Percentiles rank a stretch among this genome's conserved stretches.
These are phyloP conservation scores for Caiman crocodilus DNA, from an alignment of 2,797 vertebrate genomes.

Conservation along the genomic window DNA sequence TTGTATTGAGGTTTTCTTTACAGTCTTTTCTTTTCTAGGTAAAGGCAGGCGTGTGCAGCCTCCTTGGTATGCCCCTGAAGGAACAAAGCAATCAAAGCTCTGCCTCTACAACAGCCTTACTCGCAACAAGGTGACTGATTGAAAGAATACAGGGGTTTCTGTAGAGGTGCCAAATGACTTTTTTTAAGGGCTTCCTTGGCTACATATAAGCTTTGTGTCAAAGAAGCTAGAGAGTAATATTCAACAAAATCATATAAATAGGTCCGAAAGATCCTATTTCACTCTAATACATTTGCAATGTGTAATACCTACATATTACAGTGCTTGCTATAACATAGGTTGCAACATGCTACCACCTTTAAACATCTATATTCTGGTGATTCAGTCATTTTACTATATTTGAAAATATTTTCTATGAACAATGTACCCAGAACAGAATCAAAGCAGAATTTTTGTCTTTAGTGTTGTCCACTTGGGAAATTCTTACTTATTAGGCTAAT, in stretches of 20 bases:
- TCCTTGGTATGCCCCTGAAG: constrained; percentile 87
- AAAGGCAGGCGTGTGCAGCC: constrained; percentile 90
- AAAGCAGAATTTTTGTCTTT: background rate
- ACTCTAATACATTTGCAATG: background rate
- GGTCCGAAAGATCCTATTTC: rapidly evolving
- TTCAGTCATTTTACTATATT: rapidly evolving
- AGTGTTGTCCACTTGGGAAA: background rate
- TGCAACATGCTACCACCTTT: background rate
- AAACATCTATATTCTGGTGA: background rate
- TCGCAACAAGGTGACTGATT: constrained; percentile 87
- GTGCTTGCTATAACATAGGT: too few relatives aligned
- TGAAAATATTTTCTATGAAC: background rate
- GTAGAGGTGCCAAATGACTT: background rate
- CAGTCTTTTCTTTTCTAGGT: constrained; percentile 75
- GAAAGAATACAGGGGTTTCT: background rate
- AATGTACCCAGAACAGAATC: background rate
- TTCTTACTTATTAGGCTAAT: rapidly evolving
- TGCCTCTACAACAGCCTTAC: constrained; percentile 97
- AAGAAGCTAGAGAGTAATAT: background rate
- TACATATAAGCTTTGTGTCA: background rate
- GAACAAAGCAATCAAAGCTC: constrained; percentile 85
- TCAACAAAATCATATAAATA: background rate
- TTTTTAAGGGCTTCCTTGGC: background rate
- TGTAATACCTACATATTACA: too few relatives aligned
- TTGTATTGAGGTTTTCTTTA: background rate